Conservation (phyloP, 2,888 invertebrate species). For the Oxytorus armatus region DNA sequence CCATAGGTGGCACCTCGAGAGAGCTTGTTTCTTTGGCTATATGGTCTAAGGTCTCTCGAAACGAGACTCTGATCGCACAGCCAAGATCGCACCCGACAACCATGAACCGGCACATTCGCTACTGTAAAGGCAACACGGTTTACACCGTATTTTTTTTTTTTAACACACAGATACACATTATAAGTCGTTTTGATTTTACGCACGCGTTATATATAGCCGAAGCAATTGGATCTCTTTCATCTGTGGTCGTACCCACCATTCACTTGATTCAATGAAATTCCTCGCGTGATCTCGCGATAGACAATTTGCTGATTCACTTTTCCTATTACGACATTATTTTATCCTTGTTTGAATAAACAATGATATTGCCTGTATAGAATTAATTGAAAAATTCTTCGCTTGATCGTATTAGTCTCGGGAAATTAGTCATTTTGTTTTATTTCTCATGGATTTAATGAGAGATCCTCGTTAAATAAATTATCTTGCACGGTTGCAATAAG, state of each 20-base stretch:
- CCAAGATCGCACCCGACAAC: too few species aligned
- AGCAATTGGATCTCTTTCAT: conserved; percentile 38
- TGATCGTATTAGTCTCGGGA: conserved; percentile 25
- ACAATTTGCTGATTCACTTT: conserved; percentile 9
- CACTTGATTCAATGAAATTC: conserved; percentile 33
- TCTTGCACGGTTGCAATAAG: background rate
- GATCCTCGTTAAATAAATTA: conserved; percentile 20
- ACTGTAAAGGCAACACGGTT: too few species aligned
- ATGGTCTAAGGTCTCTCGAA: conserved; percentile 32
- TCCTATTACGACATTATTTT: conserved; percentile 24
- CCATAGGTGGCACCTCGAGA: conserved; percentile 58
- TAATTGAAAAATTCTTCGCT: conserved; percentile 2
- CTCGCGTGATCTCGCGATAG: conserved; percentile 13
- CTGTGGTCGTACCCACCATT: conserved; percentile 24
- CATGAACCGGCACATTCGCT: too few species aligned
- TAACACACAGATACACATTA: too few species aligned
- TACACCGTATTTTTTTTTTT: too few species aligned
- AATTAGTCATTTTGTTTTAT: conserved; percentile 33
- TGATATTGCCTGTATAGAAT: conserved; percentile 21
- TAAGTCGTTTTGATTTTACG: too few species aligned
- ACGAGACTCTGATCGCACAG: too few species aligned
- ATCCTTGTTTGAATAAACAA: conserved; percentile 18
- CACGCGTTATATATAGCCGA: background rate
- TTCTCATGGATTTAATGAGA: background rate
- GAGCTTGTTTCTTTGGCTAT: conserved; percentile 64